These are phyloP conservation scores for Phengaris arion DNA, from an alignment of 2,888 invertebrate species.

Conservation along the genomic window DNA sequence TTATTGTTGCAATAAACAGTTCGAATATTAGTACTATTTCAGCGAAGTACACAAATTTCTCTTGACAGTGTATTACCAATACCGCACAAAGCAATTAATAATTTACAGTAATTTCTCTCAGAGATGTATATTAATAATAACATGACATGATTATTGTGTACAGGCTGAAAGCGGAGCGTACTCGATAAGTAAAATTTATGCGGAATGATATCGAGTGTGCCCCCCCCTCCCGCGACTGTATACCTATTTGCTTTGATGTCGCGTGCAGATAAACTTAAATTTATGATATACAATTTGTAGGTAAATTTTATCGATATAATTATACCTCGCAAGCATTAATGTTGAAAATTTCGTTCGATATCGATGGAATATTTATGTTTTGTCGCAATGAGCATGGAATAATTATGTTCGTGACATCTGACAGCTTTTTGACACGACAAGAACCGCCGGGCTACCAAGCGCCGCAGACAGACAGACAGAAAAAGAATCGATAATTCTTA, in stretches of 20 bases:
- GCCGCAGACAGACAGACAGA: too few species aligned
- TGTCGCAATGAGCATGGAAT: not conserved
- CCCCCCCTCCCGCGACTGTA: slow-evolving; percentile 27
- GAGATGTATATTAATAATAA: slow-evolving; percentile 8
- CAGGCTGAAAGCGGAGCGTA: slow-evolving; percentile 47
- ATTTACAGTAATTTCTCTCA: slow-evolving; percentile 13
- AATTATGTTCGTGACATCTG: too few species aligned
- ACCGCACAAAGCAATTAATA: not conserved
- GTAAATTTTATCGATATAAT: slow-evolving; percentile 31
- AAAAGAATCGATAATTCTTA: too few species aligned
- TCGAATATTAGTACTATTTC: not conserved
- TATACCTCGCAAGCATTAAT: slow-evolving; percentile 11
- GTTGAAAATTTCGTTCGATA: slow-evolving; percentile 13
- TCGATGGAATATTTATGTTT: not conserved
- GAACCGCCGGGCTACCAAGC: too few species aligned
- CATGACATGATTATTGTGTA: slow-evolving; percentile 13
- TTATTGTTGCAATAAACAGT: not conserved
- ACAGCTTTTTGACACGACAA: too few species aligned
- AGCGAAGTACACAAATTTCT: not conserved
- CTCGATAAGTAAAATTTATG: slow-evolving; percentile 72
- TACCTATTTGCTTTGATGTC: slow-evolving; percentile 31
- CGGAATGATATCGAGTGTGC: slow-evolving; percentile 64
- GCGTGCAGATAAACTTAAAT: slow-evolving; percentile 34
- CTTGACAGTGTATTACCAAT: not conserved
- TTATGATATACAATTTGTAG: slow-evolving; percentile 33